Evolutionary conservation across 1,140 invertebrate genomes (phyloP).

Genomic region (Leptopilina clavipes): DNA sequence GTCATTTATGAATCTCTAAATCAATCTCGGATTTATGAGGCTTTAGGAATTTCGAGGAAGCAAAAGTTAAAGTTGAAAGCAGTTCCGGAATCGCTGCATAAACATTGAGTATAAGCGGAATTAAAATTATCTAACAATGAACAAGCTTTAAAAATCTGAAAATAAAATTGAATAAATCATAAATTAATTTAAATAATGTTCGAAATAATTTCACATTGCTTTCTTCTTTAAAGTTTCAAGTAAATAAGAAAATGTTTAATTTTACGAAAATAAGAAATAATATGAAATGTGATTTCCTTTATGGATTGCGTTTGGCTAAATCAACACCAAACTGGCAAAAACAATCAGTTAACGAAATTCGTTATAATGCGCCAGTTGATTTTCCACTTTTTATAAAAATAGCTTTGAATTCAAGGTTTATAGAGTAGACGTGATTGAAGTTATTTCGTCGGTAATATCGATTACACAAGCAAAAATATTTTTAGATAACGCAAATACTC

Average conservation of each 20-base stretch:
- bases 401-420: constrained; percentile 24
- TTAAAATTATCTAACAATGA: background rate
- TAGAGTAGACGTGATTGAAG: constrained; percentile 21
- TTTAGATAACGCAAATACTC: constrained; percentile 17
- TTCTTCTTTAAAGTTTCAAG: background rate
- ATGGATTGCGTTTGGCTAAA: background rate
- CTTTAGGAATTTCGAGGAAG: constrained; percentile 33
- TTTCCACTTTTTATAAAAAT: constrained; percentile 27
- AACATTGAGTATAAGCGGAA: too few relatives aligned
- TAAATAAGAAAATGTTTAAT: background rate
- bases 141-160: too few relatives aligned
- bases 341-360: constrained; percentile 14
- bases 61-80: constrained; percentile 6
- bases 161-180: too few relatives aligned
- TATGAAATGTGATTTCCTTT: background rate
- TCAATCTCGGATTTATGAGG: constrained; percentile 21
- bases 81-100: constrained; percentile 1
- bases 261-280: background rate
- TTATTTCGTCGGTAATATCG: constrained; percentile 19
- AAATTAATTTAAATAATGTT: too few relatives aligned
- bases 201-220: too few relatives aligned
- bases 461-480: constrained; percentile 23
- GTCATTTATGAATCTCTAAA: constrained; percentile 32
- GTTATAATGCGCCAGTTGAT: constrained; percentile 9
- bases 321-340: constrained; percentile 27